Conservation (phyloP, 2,797 vertebrate species). For the Enteromius unitaeniatus region DNA sequence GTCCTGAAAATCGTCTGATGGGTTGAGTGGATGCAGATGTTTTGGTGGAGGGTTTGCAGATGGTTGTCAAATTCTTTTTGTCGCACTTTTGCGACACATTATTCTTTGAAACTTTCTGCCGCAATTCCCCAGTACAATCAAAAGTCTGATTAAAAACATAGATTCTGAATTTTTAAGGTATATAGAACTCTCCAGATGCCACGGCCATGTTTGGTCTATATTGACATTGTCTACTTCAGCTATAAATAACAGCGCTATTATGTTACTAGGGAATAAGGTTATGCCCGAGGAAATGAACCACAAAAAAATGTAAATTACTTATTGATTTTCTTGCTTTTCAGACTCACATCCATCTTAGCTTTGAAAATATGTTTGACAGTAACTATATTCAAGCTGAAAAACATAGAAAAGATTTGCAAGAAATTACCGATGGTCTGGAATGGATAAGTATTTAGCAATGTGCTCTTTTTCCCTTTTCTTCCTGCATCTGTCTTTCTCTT, state of each 20-base stretch:
- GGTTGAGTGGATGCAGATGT: constrained; percentile 50
- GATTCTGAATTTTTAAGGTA: not conserved
- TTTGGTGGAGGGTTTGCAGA: constrained; percentile 17
- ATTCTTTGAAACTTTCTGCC: not conserved
- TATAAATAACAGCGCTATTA: constrained; percentile 51
- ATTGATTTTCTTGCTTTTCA: constrained; percentile 54
- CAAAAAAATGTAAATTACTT: constrained; percentile 61
- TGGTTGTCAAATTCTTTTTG: not conserved
- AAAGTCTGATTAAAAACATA: constrained; percentile 5
- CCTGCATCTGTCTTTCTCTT: constrained; percentile 40
- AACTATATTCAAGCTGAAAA: constrained; percentile 52
- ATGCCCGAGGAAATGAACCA: constrained; percentile 54
- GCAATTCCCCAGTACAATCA: constrained; percentile 3
- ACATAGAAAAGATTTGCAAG: constrained; percentile 37
- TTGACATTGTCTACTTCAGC: constrained; percentile 24
- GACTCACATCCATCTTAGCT: constrained; percentile 48
- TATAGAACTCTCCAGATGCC: constrained; percentile 13
- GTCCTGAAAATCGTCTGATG: constrained; percentile 29
- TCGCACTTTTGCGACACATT: not conserved
- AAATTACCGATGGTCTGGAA: constrained; percentile 45
- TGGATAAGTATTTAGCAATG: constrained; percentile 24
- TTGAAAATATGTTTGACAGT: constrained; percentile 44
- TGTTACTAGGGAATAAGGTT: constrained; percentile 33
- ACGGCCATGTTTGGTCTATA: constrained; percentile 36
- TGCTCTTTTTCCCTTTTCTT: constrained; percentile 19